Conservation (phyloP, 2,797 vertebrate species). For the Lepilemur septentrionalis region DNA sequence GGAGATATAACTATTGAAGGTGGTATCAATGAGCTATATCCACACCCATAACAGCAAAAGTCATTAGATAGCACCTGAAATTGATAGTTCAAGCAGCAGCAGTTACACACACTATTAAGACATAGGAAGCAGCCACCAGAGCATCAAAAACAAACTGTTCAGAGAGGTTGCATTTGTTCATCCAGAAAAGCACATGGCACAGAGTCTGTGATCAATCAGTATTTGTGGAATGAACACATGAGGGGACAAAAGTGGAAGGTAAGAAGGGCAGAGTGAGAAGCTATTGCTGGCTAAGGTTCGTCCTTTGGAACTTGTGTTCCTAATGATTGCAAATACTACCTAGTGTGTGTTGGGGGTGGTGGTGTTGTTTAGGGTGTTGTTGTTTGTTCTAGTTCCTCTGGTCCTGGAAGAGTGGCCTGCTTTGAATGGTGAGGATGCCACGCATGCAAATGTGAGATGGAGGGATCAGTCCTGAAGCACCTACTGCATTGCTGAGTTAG, state of each 20-base stretch:
- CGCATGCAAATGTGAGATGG: not conserved
- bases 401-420: not conserved
- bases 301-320: not conserved
- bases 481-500: rapidly evolving
- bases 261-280: not conserved
- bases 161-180: not conserved
- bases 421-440: not conserved
- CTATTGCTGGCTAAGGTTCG: not conserved
- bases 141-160: not conserved
- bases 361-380: not conserved
- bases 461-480: not conserved
- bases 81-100: not conserved
- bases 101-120: not conserved
- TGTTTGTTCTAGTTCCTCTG: not conserved
- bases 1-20: not conserved
- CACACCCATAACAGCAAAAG: not conserved
- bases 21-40: not conserved
- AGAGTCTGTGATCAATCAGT: not conserved
- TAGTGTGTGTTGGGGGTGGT: not conserved
- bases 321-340: not conserved
- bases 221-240: not conserved
- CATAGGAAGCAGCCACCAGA: not conserved
- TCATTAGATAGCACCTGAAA: not conserved
- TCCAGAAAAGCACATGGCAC: not conserved
- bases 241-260: not conserved